Conservation (phyloP, 92 coral and sea anemone species). For the Umimayanthus kanabou region DNA sequence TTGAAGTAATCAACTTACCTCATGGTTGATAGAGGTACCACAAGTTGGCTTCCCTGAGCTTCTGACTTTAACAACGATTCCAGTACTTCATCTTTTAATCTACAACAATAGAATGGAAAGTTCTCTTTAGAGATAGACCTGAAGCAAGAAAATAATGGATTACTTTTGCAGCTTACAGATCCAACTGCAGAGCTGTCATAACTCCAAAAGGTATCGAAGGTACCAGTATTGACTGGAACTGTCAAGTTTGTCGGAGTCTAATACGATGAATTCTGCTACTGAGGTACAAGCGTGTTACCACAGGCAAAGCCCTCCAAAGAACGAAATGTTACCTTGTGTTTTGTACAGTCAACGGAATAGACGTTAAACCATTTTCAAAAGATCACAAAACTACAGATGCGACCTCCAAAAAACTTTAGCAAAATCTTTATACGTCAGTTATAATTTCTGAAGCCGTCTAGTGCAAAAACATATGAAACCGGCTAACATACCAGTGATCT, state of each 20-base stretch:
- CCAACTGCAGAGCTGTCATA: background rate
- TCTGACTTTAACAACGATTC: conserved; percentile 47
- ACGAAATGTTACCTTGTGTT: background rate
- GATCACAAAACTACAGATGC: too few relatives aligned
- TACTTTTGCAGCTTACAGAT: background rate
- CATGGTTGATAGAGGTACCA: background rate
- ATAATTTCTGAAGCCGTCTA: too few relatives aligned
- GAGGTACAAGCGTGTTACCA: too few relatives aligned
- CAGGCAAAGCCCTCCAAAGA: background rate
- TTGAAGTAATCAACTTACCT: background rate
- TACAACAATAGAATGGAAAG: background rate
- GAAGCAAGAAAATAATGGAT: background rate
- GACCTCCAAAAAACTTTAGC: too few relatives aligned
- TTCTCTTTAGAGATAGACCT: background rate
- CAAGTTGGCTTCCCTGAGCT: background rate
- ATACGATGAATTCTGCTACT: background rate
- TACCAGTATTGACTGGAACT: background rate
- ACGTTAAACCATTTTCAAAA: too few relatives aligned
- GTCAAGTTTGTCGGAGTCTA: background rate
- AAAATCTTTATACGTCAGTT: too few relatives aligned
- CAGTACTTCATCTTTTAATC: conserved; percentile 48
- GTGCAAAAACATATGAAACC: too few relatives aligned
- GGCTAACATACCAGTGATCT: too few relatives aligned
- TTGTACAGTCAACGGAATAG: too few relatives aligned
- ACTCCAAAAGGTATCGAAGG: background rate